Evolutionary conservation across 2,113 vertebrate species (phyloP).

Genomic region (Arvicanthis niloticus): DNA sequence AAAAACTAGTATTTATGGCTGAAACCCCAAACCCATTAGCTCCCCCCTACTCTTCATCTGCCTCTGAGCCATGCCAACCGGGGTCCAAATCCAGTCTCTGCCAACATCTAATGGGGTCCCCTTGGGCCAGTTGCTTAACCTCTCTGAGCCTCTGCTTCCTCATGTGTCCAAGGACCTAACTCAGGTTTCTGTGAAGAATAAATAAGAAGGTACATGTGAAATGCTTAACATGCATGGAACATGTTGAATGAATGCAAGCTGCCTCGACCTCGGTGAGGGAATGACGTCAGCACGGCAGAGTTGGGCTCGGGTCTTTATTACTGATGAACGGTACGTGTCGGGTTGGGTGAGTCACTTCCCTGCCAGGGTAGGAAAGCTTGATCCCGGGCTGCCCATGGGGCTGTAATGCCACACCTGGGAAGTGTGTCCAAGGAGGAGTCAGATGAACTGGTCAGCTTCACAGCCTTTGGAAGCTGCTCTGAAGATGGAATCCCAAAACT

Average conservation of each 20-base stretch:
- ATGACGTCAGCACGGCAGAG: not conserved
- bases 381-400: rapidly evolving
- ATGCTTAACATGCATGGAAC: not conserved
- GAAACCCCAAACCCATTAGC: not conserved
- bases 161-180: not conserved
- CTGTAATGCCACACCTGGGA: not conserved
- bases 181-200: not conserved
- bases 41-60: not conserved
- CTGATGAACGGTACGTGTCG: not conserved
- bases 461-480: rapidly evolving
- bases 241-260: not conserved
- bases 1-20: not conserved
- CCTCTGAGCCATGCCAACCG: not conserved
- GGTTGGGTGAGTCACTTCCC: not conserved
- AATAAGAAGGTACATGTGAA: not conserved
- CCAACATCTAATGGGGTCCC: not conserved
- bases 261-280: not conserved
- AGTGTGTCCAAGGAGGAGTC: not conserved
- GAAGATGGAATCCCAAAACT: too few relatives aligned
- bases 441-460: not conserved
- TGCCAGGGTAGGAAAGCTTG: not conserved
- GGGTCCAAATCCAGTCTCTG: not conserved
- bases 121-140: not conserved
- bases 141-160: not conserved
- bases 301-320: not conserved